Percentiles rank a stretch among this genome's conserved stretches.
Evolutionary conservation across 2,888 invertebrate genomes (phyloP).

Genomic region (Cephus rjabovi): DNA sequence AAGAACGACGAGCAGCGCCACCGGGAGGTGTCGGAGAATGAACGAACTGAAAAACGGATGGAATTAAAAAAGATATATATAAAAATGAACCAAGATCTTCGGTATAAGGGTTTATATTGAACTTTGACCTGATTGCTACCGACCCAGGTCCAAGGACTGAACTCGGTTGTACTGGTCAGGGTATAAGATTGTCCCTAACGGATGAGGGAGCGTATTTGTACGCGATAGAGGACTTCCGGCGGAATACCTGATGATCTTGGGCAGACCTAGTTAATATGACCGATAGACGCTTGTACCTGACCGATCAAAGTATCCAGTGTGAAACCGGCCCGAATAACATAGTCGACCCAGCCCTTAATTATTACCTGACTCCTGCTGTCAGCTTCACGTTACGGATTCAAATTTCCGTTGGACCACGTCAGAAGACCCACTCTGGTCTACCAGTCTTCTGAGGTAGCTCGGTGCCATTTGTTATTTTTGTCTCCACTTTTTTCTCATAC

Average conservation of each 20-base stretch:
- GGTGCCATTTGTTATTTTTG: background rate
- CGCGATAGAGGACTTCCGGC: too few relatives aligned
- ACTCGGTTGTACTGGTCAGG: too few relatives aligned
- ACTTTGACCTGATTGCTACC: background rate
- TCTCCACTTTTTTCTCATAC: background rate
- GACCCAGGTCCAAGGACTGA: too few relatives aligned
- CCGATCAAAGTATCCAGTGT: constrained; percentile 49
- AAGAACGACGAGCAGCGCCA: background rate
- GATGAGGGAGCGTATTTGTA: too few relatives aligned
- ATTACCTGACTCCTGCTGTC: constrained; percentile 23
- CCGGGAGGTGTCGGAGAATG: background rate
- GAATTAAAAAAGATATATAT: background rate
- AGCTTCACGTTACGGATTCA: background rate
- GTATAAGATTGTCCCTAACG: too few relatives aligned
- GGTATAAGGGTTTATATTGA: too few relatives aligned
- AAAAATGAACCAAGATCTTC: background rate
- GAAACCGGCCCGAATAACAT: constrained; percentile 21
- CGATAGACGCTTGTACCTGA: constrained; percentile 47
- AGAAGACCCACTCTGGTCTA: background rate
- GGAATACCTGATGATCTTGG: constrained; percentile 27
- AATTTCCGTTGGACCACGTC: background rate
- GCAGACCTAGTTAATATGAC: constrained; percentile 56
- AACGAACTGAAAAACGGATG: background rate
- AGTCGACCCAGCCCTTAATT: constrained; percentile 42
- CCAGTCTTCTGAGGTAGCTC: background rate